Base-by-base conservation (phyloP, 2,113 vertebrate species). In the Nothoprocta pentlandii region DNA sequence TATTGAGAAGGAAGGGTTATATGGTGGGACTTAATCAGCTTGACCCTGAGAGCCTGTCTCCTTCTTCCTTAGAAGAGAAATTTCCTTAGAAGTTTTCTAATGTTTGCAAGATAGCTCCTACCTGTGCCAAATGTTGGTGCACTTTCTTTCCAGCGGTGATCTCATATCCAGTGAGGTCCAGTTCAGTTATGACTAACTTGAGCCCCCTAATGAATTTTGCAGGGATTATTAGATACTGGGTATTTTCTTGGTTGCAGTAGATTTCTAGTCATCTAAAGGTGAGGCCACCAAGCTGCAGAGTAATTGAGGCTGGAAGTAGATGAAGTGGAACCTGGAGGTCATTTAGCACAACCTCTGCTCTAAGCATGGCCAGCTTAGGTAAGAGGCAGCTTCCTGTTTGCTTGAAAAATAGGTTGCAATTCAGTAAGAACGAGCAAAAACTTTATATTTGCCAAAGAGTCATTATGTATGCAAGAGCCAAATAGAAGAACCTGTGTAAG, bases 321-420 rank as follows among this genome's bases (percentile, higher is more conserved):
- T 15, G 54, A 56, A 30, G 30, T 58, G 28, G 54, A 58, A 17
- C 8, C 39, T 53, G 53, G 32, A 66, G 21, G 14, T 28, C 4
- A 2, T 51, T 22, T 46, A 8, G 12, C 62, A 62, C 23, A 25
- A 3, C 7, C 19, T 30, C 16, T 5, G 16, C 51, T 87, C 30
- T 9, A 64, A 67, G 32, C n/a, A 25, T 14, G 0, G 0, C 26
- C 3, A 1, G 39, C 17, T 51, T 21, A 46, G 56, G 67, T 63
- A 42, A 71, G 75, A 36, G 16, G 36, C 36, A 59, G 70, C 75
- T 58, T 68, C 46, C 56, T 36, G n/a, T 62, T 68, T 39, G 30
- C 16, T 80, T 82, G 91, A 46, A 49, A 79, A 69, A 49, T 6
- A 34, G 8, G 3, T 10, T 90, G 47, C 42, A 28, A 21, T 80